These are phyloP conservation scores for Thunnus albacares DNA, from an alignment of 2,797 vertebrate species.

Conservation along the genomic window DNA sequence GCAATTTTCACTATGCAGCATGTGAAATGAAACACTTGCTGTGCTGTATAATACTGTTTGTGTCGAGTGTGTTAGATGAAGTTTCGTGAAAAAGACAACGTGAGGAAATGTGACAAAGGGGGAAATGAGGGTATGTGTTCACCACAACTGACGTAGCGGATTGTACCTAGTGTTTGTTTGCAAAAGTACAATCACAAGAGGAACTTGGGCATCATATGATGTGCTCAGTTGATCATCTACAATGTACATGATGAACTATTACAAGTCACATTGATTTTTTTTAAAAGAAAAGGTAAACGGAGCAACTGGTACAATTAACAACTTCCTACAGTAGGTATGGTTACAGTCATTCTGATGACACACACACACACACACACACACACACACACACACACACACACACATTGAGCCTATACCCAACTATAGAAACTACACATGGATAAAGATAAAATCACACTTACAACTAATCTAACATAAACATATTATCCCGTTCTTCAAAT, in stretches of 20 bases:
- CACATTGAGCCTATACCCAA: not conserved
- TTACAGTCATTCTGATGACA: not conserved
- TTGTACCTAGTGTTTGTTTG: not conserved
- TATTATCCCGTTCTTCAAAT: not conserved
- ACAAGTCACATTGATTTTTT: not conserved
- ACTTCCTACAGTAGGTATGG: not conserved
- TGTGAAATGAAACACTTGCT: not conserved
- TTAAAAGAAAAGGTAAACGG: no score
- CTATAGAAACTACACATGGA: conserved; percentile 2
- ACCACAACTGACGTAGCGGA: not conserved
- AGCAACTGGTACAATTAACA: not conserved
- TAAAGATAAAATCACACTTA: not conserved
- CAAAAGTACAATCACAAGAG: conserved; percentile 62
- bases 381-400: conserved; percentile 3
- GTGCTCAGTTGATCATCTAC: conserved; percentile 40
- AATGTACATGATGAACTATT: not conserved
- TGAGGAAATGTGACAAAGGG: conserved; percentile 21
- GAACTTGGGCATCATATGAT: conserved; percentile 53
- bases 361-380: conserved; percentile 2
- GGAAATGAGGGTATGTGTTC: conserved; percentile 49
- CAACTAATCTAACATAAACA: not conserved
- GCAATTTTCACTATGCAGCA: not conserved
- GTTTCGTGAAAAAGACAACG: not conserved
- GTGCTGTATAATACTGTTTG: not conserved
- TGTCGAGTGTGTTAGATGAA: not conserved